A percentile compares a stretch with the other conserved stretches of the same genome.
These are phyloP conservation scores for Falcaria lacertinaria DNA, from an alignment of 2,888 invertebrate genomes.

Conservation along the genomic window DNA sequence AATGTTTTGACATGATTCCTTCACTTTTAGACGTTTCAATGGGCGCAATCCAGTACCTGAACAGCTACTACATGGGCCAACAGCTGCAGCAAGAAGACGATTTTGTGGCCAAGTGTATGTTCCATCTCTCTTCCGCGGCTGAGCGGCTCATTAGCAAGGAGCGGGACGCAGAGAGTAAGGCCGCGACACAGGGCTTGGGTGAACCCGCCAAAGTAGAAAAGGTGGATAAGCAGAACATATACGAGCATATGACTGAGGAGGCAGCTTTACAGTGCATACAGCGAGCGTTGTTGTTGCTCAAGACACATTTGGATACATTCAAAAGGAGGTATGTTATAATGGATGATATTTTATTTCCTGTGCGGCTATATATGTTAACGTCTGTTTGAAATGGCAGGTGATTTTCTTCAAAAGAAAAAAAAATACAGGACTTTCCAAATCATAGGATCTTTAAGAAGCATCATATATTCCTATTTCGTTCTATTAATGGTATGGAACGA, in stretches of 20 bases:
- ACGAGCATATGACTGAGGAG: slow-evolving; percentile 82
- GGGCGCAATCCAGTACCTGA: slow-evolving; percentile 96
- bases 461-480: no score
- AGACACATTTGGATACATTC: slow-evolving; percentile 96
- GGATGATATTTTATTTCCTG: no score
- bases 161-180: slow-evolving; percentile 45
- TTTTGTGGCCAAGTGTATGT: slow-evolving; percentile 96
- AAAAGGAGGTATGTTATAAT: slow-evolving; percentile 80
- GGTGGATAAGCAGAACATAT: slow-evolving; percentile 65
- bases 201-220: slow-evolving; percentile 41
- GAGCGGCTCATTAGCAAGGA: slow-evolving; percentile 81
- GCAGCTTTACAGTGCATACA: slow-evolving; percentile 93
- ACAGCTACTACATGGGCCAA: slow-evolving; percentile 96
- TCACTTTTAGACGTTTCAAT: slow-evolving; percentile 88
- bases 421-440: no score
- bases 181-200: background rate
- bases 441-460: no score
- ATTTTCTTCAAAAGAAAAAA: no score
- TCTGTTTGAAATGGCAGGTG: no score
- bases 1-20: no score
- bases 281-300: slow-evolving; percentile 90
- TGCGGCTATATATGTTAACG: no score
- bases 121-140: slow-evolving; percentile 90
- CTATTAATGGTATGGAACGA: no score
- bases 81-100: slow-evolving; percentile 94